Conservation (phyloP, 2,113 vertebrate species). For the Dipodomys merriami region DNA sequence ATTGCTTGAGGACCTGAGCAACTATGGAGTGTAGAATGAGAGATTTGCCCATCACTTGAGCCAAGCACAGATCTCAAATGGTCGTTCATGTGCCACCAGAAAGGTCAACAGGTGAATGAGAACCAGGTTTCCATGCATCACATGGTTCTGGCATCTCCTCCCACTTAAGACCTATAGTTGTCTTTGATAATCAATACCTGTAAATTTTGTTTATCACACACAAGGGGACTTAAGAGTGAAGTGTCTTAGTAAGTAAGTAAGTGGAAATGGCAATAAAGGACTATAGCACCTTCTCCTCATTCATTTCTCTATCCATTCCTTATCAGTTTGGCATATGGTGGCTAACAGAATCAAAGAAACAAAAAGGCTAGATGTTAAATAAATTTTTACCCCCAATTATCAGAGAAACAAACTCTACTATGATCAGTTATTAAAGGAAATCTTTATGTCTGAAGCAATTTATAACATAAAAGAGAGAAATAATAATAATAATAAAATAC, state of each 20-base stretch:
- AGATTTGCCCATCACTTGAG: neutral
- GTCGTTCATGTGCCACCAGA: neutral
- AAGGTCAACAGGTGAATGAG: conserved; percentile 35
- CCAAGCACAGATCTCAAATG: neutral
- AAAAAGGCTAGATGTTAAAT: neutral
- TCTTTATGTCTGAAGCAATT: neutral
- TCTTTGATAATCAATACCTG: conserved; percentile 12
- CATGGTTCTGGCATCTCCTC: neutral
- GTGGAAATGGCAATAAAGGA: neutral
- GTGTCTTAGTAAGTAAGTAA: neutral
- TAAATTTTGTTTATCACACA: neutral
- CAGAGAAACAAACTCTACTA: neutral
- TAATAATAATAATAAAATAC: conserved; percentile 56
- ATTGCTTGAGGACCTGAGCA: neutral
- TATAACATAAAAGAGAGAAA: conserved; percentile 32
- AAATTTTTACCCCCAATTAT: neutral
- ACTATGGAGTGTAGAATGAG: neutral
- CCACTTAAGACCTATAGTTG: neutral
- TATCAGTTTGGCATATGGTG: neutral
- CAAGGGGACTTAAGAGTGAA: neutral
- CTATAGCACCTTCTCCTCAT: neutral
- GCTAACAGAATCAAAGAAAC: neutral
- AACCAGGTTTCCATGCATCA: neutral
- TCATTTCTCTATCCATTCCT: neutral
- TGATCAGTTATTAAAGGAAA: neutral